A percentile compares a stretch with the other conserved stretches of the same genome.
phyloP scores from a whole-genome alignment of 2,888 invertebrate genomes.

The Drosophila maculinotata region DNA sequence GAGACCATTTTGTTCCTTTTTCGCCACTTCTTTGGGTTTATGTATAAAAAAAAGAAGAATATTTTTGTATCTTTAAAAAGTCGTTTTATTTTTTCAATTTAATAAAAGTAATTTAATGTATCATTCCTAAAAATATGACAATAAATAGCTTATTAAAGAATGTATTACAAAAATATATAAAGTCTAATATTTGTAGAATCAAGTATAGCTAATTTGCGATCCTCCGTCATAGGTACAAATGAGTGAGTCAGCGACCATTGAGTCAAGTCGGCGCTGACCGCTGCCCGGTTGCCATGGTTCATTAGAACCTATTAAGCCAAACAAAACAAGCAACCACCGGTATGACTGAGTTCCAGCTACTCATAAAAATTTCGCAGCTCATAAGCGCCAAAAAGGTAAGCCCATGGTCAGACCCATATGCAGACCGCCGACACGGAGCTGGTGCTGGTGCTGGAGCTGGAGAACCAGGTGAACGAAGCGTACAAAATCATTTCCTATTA shows the following conservation, averaged over 20 bases:
- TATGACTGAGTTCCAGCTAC: slow-evolving; percentile 66
- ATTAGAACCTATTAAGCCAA: slow-evolving; percentile 69
- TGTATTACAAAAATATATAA: too few species aligned
- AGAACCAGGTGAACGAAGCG: slow-evolving; percentile 72
- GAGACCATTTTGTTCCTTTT: too few species aligned
- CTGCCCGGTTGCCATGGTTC: slow-evolving; percentile 59
- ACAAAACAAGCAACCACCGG: slow-evolving; percentile 28
- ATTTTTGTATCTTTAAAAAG: too few species aligned
- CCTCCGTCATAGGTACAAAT: slow-evolving; percentile 8
- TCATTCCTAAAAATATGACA: too few species aligned
- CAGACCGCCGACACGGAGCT: slow-evolving; percentile 10
- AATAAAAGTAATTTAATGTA: too few species aligned
- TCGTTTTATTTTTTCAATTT: too few species aligned
- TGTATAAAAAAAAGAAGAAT: too few species aligned
- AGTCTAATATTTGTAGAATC: too few species aligned
- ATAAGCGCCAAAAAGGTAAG: slow-evolving; percentile 69
- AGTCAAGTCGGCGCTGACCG: slow-evolving; percentile 19
- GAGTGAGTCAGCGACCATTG: slow-evolving; percentile 43
- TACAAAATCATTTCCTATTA: slow-evolving; percentile 79
- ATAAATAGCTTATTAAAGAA: too few species aligned
- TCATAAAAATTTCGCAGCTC: slow-evolving; percentile 78
- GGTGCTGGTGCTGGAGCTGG: slow-evolving; percentile 5
- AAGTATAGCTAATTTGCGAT: slow-evolving; percentile 21
- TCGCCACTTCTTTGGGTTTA: too few species aligned
- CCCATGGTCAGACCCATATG: slow-evolving; percentile 6